Base-by-base conservation (phyloP, 2,113 vertebrate genomes). In the Amia ocellicauda region DNA sequence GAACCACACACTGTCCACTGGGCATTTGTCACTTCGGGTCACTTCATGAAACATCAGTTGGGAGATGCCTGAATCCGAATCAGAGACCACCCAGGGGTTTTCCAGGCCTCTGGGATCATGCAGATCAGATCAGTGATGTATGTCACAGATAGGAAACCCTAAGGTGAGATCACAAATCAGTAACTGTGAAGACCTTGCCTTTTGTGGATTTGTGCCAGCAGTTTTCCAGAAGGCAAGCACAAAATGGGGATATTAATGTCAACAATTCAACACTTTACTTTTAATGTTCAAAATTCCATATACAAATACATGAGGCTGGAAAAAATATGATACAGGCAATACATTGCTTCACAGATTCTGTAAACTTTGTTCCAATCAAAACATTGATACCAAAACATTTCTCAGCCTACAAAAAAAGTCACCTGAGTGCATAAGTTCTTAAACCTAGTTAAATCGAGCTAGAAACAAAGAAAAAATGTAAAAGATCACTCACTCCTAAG, bases 381-480 rank as follows among this genome's bases (percentile, higher is more conserved):
- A 47, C n/a, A 14, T 13, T 8, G n/a, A 47, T 17, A 47, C 58
- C 78, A 83, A 76, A 79, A 85, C 78, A 75, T 81, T 82, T n/a
- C n/a, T n/a, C n/a, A n/a, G n/a, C 74, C 72, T 69, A 78, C 76
- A 79, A 75, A 63, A 81, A 82, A 84, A 75, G 79, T 85, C 77
- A 87, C 88, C 88, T 88, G 88, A 89, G 85, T 82, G 75, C 79
- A 79, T 64, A 58, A 79, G 69, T 85, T 78, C 71, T 76, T 78
- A 80, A 76, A 85, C 74, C 67, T 68, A 70, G 67, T 66, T 60
- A 63, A 49, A 29, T 26, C 40, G 43, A 13, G 4, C 4, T 4
- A 13, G 16, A 47, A 8, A 47, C 14, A 11, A 36, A 36, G 31
- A 36, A 36, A n/a, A 36, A 5, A 5, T 36, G 31, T 11, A 36